A percentile compares a stretch with the other conserved stretches of the same genome.
phyloP scores from a whole-genome alignment of 2,888 invertebrate species.

The Thymelicus sylvestris region DNA sequence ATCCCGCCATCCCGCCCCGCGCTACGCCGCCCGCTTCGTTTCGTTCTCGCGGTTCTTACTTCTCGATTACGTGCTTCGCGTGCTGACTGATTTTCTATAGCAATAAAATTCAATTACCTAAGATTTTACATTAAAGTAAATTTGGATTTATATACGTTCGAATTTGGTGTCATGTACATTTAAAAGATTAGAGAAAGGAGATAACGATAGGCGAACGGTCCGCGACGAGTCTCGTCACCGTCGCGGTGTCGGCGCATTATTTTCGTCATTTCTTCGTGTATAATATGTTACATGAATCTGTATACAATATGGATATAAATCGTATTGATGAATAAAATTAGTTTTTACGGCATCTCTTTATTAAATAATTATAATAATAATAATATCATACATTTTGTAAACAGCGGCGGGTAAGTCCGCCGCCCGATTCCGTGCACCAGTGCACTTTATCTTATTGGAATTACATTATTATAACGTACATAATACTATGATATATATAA shows the following conservation, averaged over 20 bases:
- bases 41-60: slow-evolving; percentile 82
- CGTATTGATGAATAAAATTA: slow-evolving; percentile 83
- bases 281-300: slow-evolving; percentile 88
- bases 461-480: slow-evolving; percentile 84
- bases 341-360: slow-evolving; percentile 85
- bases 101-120: slow-evolving; percentile 86
- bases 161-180: slow-evolving; percentile 86
- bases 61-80: slow-evolving; percentile 86
- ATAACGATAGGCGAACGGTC: slow-evolving; percentile 80
- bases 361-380: slow-evolving; percentile 74
- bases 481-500: slow-evolving; percentile 85
- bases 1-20: slow-evolving; percentile 56
- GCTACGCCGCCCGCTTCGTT: slow-evolving; percentile 82
- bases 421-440: slow-evolving; percentile 84
- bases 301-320: slow-evolving; percentile 85
- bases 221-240: slow-evolving; percentile 69
- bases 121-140: slow-evolving; percentile 85
- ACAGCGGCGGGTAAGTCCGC: slow-evolving; percentile 81
- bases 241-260: slow-evolving; percentile 78
- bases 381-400: slow-evolving; percentile 84
- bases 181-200: slow-evolving; percentile 82
- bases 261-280: slow-evolving; percentile 86
- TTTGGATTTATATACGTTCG: slow-evolving; percentile 85
- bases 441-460: slow-evolving; percentile 86
- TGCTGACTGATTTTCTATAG: slow-evolving; percentile 86